phyloP scores from a whole-genome alignment of 2,888 invertebrate genomes.

The Lingula anatina region DNA sequence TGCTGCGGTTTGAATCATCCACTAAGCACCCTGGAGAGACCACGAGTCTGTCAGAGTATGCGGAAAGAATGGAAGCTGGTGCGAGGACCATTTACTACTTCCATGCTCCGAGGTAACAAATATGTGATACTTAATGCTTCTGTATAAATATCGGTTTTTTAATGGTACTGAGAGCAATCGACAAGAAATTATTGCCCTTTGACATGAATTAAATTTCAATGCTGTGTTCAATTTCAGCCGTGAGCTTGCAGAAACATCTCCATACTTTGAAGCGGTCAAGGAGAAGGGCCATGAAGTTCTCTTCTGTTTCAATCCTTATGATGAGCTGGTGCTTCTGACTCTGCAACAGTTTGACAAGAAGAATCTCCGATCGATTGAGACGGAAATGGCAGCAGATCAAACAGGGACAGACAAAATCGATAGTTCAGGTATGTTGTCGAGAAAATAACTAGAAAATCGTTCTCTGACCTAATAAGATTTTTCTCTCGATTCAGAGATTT shows the following conservation, averaged over 20 bases:
- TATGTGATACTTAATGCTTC: not conserved
- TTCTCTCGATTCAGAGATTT: not conserved
- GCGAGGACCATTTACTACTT: slow-evolving; percentile 87
- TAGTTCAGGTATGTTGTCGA: too few species aligned
- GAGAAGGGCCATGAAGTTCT: slow-evolving; percentile 83
- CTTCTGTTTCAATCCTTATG: slow-evolving; percentile 95
- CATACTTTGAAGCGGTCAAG: slow-evolving; percentile 89
- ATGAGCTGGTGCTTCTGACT: slow-evolving; percentile 89
- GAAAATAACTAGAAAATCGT: too few species aligned
- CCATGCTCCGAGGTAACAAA: slow-evolving; percentile 78
- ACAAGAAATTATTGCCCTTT: too few species aligned
- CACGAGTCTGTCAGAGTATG: slow-evolving; percentile 75
- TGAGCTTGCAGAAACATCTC: slow-evolving; percentile 84
- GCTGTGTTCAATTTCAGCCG: too few species aligned
- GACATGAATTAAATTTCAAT: too few species aligned
- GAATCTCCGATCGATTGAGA: slow-evolving; percentile 83
- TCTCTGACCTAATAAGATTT: too few species aligned
- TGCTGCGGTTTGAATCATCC: slow-evolving; percentile 89
- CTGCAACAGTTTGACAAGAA: slow-evolving; percentile 73
- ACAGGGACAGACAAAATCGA: slow-evolving; percentile 32
- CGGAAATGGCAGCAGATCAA: slow-evolving; percentile 76
- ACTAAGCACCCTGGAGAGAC: slow-evolving; percentile 65
- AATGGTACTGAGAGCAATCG: too few species aligned
- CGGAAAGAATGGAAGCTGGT: slow-evolving; percentile 68
- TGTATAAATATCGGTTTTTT: too few species aligned